phyloP scores from a whole-genome alignment of 2,888 invertebrate species.

The Perizoma affinitatum region DNA sequence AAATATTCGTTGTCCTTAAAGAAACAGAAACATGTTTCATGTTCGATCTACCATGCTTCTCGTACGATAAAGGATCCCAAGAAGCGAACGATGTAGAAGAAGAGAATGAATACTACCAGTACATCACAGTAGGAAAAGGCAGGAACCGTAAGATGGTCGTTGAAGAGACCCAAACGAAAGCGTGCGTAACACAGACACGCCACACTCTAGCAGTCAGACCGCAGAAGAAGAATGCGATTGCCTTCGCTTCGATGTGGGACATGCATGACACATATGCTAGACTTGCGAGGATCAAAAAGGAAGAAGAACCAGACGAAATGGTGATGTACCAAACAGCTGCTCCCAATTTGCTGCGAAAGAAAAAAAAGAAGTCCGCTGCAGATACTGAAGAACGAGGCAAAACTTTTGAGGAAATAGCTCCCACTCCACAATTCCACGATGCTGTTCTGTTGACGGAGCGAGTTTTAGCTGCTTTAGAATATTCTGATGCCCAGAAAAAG shows the following conservation, averaged over 20 bases:
- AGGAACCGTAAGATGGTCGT: slow-evolving; percentile 86
- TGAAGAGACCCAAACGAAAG: slow-evolving; percentile 89
- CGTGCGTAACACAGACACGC: slow-evolving; percentile 85
- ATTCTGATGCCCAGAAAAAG: slow-evolving; percentile 86
- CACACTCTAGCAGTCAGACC: slow-evolving; percentile 84
- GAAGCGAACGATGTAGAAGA: slow-evolving; percentile 84
- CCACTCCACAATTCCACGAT: slow-evolving; percentile 79
- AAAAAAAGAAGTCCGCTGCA: slow-evolving; percentile 43
- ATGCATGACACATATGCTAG: slow-evolving; percentile 88
- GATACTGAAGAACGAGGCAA: slow-evolving; percentile 42
- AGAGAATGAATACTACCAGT: slow-evolving; percentile 87
- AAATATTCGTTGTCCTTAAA: slow-evolving; percentile 85
- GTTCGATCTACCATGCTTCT: slow-evolving; percentile 86
- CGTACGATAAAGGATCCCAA: slow-evolving; percentile 83
- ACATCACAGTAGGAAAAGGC: slow-evolving; percentile 87
- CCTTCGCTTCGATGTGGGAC: slow-evolving; percentile 90
- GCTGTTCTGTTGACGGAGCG: slow-evolving; percentile 87
- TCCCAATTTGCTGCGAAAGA: slow-evolving; percentile 60
- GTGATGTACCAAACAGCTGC: slow-evolving; percentile 73
- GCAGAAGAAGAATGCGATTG: slow-evolving; percentile 80
- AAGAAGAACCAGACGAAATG: slow-evolving; percentile 73
- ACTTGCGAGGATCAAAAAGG: slow-evolving; percentile 56
- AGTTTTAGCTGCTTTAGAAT: slow-evolving; percentile 88
- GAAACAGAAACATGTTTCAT: slow-evolving; percentile 87
- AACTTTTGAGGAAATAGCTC: slow-evolving; percentile 59